Evolutionary conservation across 53 echinoderm and acorn worm genomes (phyloP).

Genomic region (Henricia sp.): DNA sequence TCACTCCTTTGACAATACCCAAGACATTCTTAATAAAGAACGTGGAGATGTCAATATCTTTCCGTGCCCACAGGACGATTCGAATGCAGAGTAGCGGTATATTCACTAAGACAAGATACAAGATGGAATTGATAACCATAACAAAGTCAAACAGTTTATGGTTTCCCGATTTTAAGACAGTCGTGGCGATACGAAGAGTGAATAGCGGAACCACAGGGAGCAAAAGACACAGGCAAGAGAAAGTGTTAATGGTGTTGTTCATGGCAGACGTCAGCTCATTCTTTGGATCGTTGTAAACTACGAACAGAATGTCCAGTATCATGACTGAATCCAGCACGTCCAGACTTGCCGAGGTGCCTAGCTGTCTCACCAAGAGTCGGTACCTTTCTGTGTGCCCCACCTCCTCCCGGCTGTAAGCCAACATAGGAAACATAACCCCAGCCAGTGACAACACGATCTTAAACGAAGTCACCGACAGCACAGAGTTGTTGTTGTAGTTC

Average conservation of each 20-base stretch:
- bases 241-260: constrained; percentile 74
- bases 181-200: constrained; percentile 60
- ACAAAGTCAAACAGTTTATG: constrained; percentile 55
- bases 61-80: constrained; percentile 66
- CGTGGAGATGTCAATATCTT: constrained; percentile 77
- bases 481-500: neutral
- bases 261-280: constrained; percentile 44
- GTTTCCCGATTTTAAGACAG: constrained; percentile 2
- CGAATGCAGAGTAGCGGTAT: constrained; percentile 75
- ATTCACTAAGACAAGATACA: constrained; percentile 75
- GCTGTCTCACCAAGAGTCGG: constrained; percentile 69
- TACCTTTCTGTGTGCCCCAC: constrained; percentile 68
- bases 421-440: constrained; percentile 66
- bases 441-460: constrained; percentile 70
- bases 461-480: constrained; percentile 34
- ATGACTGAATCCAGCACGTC: constrained; percentile 81
- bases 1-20: constrained; percentile 60
- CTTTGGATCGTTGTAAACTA: constrained; percentile 14
- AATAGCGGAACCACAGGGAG: constrained; percentile 73
- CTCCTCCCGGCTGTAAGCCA: constrained; percentile 76
- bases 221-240: constrained; percentile 73
- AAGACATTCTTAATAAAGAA: constrained; percentile 88
- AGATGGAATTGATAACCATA: constrained; percentile 59
- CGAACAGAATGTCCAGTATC: constrained; percentile 71
- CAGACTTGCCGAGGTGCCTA: constrained; percentile 67